These are phyloP conservation scores for Felis catus DNA, from an alignment of 2,113 vertebrate species.

Conservation along the genomic window F.catus_Fca126_mat1.0 CM031411.1:76237001-76237500, in stretches of 20 bases:
- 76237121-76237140: constrained; percentile 44
- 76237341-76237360: neutral
- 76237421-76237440: neutral
- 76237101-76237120: constrained; percentile 18
- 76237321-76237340: neutral
- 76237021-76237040: constrained; percentile 8
- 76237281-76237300: neutral
- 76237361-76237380: neutral
- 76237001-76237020: constrained; percentile 17
- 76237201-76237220: neutral
- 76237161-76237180: constrained; percentile 32
- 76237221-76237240: constrained; percentile 36
- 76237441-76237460: neutral
- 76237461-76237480: constrained; percentile 18
- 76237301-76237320: neutral
- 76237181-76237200: neutral
- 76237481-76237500: constrained; percentile 21
- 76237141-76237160: constrained; percentile 1
- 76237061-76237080: constrained; percentile 19
- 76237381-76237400: neutral
- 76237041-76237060: neutral
- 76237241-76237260: neutral
- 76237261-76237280: neutral
- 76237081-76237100: neutral
- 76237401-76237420: constrained; percentile 9